Conservation (phyloP, 1,140 invertebrate species). For the Papilio polyxenes region DNA sequence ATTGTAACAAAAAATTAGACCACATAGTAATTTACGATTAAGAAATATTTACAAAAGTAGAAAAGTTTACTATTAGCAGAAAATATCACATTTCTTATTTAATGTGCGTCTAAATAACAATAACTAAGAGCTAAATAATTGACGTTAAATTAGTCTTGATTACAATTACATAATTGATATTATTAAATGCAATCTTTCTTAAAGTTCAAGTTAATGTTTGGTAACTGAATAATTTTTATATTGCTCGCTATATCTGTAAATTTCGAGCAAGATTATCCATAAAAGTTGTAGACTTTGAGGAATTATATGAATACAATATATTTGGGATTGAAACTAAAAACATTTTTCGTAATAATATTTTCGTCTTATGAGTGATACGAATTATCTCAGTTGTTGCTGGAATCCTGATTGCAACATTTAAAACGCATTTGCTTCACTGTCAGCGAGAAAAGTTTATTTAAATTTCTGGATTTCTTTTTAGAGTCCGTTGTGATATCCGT, state of each 20-base stretch:
- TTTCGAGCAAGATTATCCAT: not conserved
- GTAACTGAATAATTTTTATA: not conserved
- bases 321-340: not conserved
- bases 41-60: conserved; percentile 31
- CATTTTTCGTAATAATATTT: not conserved
- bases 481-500: too few relatives aligned
- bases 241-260: not conserved
- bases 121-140: not conserved
- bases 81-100: conserved; percentile 32
- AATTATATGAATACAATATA: not conserved
- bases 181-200: conserved; percentile 13
- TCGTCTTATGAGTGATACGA: not conserved
- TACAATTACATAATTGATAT: not conserved
- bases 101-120: conserved; percentile 20
- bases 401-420: too few relatives aligned
- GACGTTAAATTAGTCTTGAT: not conserved
- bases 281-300: not conserved
- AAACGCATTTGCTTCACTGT: too few relatives aligned
- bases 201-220: conserved; percentile 4
- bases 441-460: too few relatives aligned
- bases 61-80: conserved; percentile 12
- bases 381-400: not conserved
- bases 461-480: not conserved
- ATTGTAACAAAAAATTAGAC: not conserved
- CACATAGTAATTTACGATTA: not conserved